Evolutionary conservation across 2,113 vertebrate genomes (phyloP).

Genomic region (Erinaceus europaeus): DNA sequence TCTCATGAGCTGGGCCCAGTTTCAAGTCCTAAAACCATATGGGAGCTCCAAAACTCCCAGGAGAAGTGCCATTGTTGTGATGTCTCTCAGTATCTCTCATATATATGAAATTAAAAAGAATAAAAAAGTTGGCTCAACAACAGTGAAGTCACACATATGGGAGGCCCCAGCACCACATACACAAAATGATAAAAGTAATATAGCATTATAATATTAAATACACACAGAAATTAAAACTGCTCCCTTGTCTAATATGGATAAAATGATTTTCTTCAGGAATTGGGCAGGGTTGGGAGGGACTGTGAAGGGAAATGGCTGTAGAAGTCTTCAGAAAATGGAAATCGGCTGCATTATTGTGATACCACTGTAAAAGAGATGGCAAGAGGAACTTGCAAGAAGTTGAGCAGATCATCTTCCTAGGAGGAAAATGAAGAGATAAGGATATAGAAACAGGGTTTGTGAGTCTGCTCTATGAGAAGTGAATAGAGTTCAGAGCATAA

Average conservation of each 20-base stretch:
- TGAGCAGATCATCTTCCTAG: neutral
- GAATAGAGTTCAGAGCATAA: neutral
- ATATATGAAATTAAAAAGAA: too few species aligned
- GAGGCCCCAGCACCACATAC: too few species aligned
- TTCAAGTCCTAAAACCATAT: too few species aligned
- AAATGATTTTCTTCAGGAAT: neutral
- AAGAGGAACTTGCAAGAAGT: neutral
- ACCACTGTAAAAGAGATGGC: neutral
- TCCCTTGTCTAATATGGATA: neutral
- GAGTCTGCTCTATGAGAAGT: neutral
- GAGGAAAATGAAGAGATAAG: neutral
- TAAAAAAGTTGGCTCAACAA: too few species aligned
- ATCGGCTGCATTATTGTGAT: neutral
- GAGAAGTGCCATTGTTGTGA: too few species aligned
- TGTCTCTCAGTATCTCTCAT: too few species aligned
- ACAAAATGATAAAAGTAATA: neutral
- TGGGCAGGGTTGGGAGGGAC: neutral
- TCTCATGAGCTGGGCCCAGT: too few species aligned
- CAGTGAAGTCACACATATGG: too few species aligned
- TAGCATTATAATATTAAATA: neutral
- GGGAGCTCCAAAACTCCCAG: too few species aligned
- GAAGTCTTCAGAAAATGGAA: neutral
- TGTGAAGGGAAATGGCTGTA: neutral
- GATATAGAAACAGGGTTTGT: neutral
- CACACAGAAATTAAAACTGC: neutral